Conservation (phyloP, 2,797 vertebrate species). For the Enteromius fasciolatus region DNA sequence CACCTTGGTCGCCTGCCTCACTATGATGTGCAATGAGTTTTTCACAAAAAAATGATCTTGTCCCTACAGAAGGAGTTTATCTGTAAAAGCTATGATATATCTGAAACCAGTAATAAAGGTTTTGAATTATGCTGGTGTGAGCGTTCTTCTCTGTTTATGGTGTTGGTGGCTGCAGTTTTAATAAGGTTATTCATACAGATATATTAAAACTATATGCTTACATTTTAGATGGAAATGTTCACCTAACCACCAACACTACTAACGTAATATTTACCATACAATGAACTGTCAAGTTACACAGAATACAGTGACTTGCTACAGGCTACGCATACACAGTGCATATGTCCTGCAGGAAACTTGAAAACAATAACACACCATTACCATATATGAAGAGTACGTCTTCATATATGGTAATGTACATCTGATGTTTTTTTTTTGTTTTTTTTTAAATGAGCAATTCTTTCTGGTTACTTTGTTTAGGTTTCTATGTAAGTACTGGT, state of each 20-base stretch:
- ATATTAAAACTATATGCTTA: background rate
- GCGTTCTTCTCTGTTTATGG: background rate
- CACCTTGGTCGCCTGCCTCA: constrained; percentile 50
- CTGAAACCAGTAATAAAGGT: constrained; percentile 16
- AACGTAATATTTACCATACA: background rate
- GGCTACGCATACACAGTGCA: background rate
- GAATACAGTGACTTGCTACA: background rate
- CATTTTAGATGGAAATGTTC: background rate
- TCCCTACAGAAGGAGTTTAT: constrained; percentile 23
- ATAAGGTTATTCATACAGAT: background rate
- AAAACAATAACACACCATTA: background rate
- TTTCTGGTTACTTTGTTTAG: no score
- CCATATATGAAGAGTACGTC: background rate
- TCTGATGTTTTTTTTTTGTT: no score
- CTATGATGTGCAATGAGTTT: constrained; percentile 40
- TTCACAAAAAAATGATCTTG: constrained; percentile 16
- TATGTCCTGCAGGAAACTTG: background rate
- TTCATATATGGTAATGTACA: no score
- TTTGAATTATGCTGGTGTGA: constrained; percentile 30
- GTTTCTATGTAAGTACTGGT: no score
- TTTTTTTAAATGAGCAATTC: no score
- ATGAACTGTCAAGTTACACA: background rate
- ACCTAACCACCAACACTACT: background rate
- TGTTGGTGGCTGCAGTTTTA: background rate
- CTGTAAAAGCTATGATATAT: constrained; percentile 23